Conservation (phyloP, 2,113 vertebrate species). For the Nasalis larvatus region DNA sequence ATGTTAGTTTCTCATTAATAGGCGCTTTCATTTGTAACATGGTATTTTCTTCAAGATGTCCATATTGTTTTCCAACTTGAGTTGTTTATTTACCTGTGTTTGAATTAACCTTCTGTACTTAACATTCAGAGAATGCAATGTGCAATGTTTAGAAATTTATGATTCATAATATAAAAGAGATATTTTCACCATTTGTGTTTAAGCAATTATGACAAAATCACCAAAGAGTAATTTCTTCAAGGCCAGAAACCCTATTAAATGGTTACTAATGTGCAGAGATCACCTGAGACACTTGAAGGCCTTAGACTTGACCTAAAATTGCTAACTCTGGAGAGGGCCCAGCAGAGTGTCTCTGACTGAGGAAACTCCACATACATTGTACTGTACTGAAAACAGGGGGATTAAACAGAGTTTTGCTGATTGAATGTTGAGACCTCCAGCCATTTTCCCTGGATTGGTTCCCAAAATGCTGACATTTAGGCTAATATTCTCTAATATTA, state of each 20-base stretch:
- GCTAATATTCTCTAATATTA: background rate
- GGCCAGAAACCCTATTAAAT: background rate
- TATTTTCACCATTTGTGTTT: background rate
- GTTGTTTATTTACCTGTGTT: background rate
- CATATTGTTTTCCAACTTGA: background rate
- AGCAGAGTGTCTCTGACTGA: background rate
- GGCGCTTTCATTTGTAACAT: background rate
- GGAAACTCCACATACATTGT: background rate
- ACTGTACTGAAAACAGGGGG: background rate
- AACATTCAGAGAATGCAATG: background rate
- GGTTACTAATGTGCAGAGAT: background rate
- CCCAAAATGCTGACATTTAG: background rate
- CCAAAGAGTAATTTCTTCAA: background rate
- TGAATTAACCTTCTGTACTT: conserved; percentile 42
- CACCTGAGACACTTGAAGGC: background rate
- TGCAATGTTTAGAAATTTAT: background rate
- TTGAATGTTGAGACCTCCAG: background rate
- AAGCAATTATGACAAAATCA: conserved; percentile 22
- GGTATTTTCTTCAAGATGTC: background rate
- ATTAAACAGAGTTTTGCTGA: background rate
- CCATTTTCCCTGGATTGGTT: background rate
- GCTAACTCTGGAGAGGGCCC: background rate
- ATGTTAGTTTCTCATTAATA: conserved; percentile 4
- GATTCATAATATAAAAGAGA: background rate
- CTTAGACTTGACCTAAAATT: background rate